phyloP scores from a whole-genome alignment of 1,140 invertebrate species.

The Bathynomus jamesi region DNA sequence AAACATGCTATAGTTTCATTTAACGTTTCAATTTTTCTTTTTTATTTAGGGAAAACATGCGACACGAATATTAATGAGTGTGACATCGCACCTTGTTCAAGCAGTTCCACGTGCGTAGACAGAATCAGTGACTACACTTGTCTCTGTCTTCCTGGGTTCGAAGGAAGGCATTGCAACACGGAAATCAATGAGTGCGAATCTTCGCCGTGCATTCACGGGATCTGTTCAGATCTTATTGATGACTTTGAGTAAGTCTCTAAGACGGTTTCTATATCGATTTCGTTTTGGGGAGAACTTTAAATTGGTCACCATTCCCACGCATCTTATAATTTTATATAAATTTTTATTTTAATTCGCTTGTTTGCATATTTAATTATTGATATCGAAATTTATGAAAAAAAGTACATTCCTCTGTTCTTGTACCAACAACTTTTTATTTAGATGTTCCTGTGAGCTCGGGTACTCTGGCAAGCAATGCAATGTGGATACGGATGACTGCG shows the following conservation, averaged over 20 bases:
- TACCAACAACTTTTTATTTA: no score
- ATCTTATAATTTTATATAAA: no score
- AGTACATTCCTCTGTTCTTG: no score
- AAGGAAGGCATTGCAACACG: slow-evolving; percentile 41
- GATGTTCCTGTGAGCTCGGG: slow-evolving; percentile 79
- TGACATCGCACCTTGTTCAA: slow-evolving; percentile 48
- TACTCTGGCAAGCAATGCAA: slow-evolving; percentile 76
- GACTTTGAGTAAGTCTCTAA: slow-evolving; percentile 70
- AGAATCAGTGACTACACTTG: slow-evolving; percentile 44
- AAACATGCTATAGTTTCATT: no score
- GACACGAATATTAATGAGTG: slow-evolving; percentile 80
- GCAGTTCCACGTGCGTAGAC: slow-evolving; percentile 50
- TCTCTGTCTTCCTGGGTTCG: slow-evolving; percentile 49
- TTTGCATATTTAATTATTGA: no score
- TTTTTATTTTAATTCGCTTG: no score
- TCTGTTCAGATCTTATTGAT: slow-evolving; percentile 71
- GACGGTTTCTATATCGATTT: no score
- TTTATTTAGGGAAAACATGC: slow-evolving; percentile 52
- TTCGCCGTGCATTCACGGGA: slow-evolving; percentile 82
- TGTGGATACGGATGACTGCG: slow-evolving; percentile 73
- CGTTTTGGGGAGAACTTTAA: no score
- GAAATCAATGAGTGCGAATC: slow-evolving; percentile 50
- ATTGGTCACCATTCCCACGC: no score
- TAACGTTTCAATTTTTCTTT: no score
- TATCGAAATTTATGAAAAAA: no score